phyloP scores from a whole-genome alignment of 1,140 invertebrate genomes.

The Maconellicoccus hirsutus region DNA sequence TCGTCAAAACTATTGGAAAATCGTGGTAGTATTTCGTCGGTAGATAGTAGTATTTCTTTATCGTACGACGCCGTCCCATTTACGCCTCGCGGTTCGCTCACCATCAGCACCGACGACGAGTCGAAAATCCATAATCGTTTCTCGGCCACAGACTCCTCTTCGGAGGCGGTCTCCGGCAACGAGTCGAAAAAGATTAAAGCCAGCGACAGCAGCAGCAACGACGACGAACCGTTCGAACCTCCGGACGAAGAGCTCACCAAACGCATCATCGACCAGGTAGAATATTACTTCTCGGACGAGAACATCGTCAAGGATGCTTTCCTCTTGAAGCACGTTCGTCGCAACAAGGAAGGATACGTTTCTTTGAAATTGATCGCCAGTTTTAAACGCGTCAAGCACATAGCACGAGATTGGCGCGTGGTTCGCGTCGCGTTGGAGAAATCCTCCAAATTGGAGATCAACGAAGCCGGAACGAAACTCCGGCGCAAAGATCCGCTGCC shows the following conservation, averaged over 20 bases:
- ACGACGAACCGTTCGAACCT: constrained; percentile 20
- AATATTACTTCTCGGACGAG: constrained; percentile 89
- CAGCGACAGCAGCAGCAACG: background rate
- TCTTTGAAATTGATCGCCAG: constrained; percentile 87
- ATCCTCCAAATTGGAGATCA: constrained; percentile 76
- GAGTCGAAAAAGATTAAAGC: background rate
- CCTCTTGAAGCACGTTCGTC: constrained; percentile 80
- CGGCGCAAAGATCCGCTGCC: constrained; percentile 71
- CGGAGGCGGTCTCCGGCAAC: background rate
- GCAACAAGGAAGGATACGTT: constrained; percentile 90
- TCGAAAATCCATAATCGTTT: background rate
- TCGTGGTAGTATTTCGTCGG: constrained; percentile 46
- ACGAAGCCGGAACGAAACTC: constrained; percentile 81
- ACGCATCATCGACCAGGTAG: constrained; percentile 70
- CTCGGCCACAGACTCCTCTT: background rate
- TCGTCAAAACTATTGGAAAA: constrained; percentile 28
- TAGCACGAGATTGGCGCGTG: constrained; percentile 85
- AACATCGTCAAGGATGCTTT: constrained; percentile 93
- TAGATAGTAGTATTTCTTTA: constrained; percentile 49
- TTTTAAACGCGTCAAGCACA: constrained; percentile 81
- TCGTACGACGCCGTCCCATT: constrained; percentile 37
- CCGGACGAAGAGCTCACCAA: constrained; percentile 60
- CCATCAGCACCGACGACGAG: background rate
- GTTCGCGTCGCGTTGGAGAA: constrained; percentile 68
- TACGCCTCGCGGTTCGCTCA: background rate